These are phyloP conservation scores for Sphaeramia orbicularis DNA, from an alignment of 2,797 vertebrate species.

Conservation along the genomic window DNA sequence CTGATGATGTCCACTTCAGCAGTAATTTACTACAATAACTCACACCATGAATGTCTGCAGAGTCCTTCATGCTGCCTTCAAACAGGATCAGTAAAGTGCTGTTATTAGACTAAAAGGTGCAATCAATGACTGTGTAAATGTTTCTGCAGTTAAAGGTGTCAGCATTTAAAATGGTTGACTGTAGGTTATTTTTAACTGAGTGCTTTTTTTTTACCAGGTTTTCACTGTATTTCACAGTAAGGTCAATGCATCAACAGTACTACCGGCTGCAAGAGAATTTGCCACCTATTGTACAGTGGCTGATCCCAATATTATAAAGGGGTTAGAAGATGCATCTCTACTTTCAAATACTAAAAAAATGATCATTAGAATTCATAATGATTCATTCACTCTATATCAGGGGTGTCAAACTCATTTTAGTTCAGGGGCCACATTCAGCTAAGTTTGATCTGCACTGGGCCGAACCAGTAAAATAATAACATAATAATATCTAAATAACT, in stretches of 20 bases:
- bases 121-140: slow-evolving; percentile 37
- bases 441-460: no score
- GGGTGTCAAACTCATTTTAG: no score
- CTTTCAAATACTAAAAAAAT: no score
- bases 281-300: not conserved
- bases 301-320: no score
- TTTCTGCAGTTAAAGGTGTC: slow-evolving; percentile 33
- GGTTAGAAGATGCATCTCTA: no score
- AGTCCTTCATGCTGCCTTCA: slow-evolving; percentile 31
- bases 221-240: slow-evolving; percentile 1
- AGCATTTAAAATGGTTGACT: slow-evolving; percentile 11
- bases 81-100: slow-evolving; percentile 40
- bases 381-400: not conserved
- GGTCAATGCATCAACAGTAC: not conserved
- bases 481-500: no score
- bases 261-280: not conserved
- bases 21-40: slow-evolving; percentile 12
- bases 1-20: slow-evolving; percentile 10
- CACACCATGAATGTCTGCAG: slow-evolving; percentile 17
- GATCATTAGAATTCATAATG: not conserved
- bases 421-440: no score
- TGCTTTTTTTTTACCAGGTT: not conserved
- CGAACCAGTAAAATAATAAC: no score
- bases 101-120: slow-evolving; percentile 38
- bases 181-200: slow-evolving; percentile 7